Evolutionary conservation across 2,113 vertebrate species (phyloP), one percentile per base, ranked within the genome.

Genomic region (Bubo bubo): DNA sequence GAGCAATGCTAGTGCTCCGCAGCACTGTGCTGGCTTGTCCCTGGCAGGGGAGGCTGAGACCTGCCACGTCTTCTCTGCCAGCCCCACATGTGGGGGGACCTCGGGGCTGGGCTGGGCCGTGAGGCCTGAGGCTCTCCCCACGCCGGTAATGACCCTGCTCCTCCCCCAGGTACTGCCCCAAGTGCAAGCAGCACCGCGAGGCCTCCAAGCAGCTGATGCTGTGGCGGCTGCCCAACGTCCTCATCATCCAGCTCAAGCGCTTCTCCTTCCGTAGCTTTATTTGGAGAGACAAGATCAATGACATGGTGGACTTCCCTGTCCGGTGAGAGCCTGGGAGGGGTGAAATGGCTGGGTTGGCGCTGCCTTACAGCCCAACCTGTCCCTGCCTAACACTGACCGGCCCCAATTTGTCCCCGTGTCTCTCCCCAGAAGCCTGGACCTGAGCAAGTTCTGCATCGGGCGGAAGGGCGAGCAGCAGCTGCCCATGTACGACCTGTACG

Each of bases 211-310:
- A 99, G 90, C 98, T 99, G 94, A 95, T 99, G 97, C 97, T 99
- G 14, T 99, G 99, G 99, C 99, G 99, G 39, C 98, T 99, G 50
- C 99, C 99, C 24, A 99, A 99, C 0, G 98, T 99, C 39, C 98
- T 99, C 92, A 99, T 99, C 83, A 99, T 99, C 93, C 99, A 99
- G 98, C 99, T 99, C 41, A 99, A 99, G 93, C 99, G 99, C 94
- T 99, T 99, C 98, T 99, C 99, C 95, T 99, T 99, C 93, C 99
- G 99, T 68, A 99, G 99, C 92, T 99, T 99, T 97, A 99, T 99
- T 92, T 99, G 99, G 99, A 99, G 99, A 68, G 99, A 99, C 95
- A 99, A 99, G 97, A 99, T 99, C 96, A 99, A 99, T 0, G 99
- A 99, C 97, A 99, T 99, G 99, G 99, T 99, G 56, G 99, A 99